Evolutionary conservation across 2,797 vertebrate genomes (phyloP).

Genomic region (Dipus sagitta): DNA sequence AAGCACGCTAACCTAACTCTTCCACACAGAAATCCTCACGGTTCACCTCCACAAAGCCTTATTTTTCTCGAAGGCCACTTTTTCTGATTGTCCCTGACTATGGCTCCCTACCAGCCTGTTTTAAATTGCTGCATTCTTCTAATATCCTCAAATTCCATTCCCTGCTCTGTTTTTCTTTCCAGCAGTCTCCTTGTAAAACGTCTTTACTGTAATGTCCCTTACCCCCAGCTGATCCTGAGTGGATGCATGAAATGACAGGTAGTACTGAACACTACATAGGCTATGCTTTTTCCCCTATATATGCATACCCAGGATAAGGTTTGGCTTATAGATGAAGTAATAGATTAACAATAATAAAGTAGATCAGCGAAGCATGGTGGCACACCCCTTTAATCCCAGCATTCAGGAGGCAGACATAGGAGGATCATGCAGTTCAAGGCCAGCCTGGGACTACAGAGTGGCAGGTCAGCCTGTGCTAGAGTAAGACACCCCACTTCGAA

Average conservation of each 20-base stretch:
- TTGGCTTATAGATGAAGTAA: background rate
- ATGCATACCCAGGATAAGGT: background rate
- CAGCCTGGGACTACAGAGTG: no score
- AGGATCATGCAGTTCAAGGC: no score
- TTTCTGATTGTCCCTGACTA: background rate
- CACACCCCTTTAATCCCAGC: no score
- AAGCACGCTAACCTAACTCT: background rate
- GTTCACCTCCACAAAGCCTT: background rate
- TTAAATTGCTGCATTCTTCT: background rate
- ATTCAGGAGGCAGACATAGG: no score
- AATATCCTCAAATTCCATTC: background rate
- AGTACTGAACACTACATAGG: background rate
- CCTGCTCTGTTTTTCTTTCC: constrained; percentile 22
- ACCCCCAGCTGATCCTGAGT: background rate
- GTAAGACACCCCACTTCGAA: no score
- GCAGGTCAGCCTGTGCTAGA: no score
- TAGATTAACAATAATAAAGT: background rate
- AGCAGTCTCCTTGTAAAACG: constrained; percentile 1
- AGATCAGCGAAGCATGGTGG: background rate
- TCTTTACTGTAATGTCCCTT: background rate
- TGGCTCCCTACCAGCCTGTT: background rate
- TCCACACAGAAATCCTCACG: constrained; percentile 38
- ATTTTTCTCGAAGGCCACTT: constrained; percentile 19
- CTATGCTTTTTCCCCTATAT: background rate
- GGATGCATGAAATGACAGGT: background rate